Percentiles rank a stretch among this genome's conserved stretches.
phyloP scores from a whole-genome alignment of 2,888 invertebrate species.

The Luperina testacea region DNA sequence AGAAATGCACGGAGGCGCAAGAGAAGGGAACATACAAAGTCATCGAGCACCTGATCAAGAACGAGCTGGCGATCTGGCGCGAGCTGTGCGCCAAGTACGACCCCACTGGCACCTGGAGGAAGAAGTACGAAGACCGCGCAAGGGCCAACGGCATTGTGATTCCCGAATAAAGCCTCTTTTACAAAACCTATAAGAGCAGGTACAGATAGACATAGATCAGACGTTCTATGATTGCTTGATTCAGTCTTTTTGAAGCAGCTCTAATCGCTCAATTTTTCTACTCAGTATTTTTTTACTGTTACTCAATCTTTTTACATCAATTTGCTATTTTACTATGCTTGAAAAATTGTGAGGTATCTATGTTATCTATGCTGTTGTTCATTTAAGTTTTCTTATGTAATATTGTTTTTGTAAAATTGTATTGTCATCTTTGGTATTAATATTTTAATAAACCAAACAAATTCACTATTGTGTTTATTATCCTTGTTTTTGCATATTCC shows the following conservation, averaged over 20 bases:
- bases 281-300: conserved; percentile 22
- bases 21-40: conserved; percentile 91
- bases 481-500: background rate
- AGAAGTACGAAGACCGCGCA: conserved; percentile 91
- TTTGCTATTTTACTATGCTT: conserved; percentile 4
- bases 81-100: conserved; percentile 92
- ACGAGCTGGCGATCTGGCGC: conserved; percentile 92
- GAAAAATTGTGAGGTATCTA: conserved; percentile 18
- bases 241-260: conserved; percentile 7
- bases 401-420: conserved; percentile 20
- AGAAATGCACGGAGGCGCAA: conserved; percentile 92
- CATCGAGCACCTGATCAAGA: conserved; percentile 91
- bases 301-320: conserved; percentile 9
- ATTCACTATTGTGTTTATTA: conserved; percentile 21
- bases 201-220: background rate
- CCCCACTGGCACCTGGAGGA: conserved; percentile 91
- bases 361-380: background rate
- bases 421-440: conserved; percentile 36
- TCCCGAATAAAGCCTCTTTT: conserved; percentile 68
- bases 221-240: conserved; percentile 3
- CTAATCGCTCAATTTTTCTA: conserved; percentile 18
- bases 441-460: conserved; percentile 63
- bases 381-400: conserved; percentile 11
- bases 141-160: conserved; percentile 85
- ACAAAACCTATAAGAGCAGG: background rate